Evolutionary conservation across 2,888 invertebrate species (phyloP).

Genomic region (Ferrisia virgata): DNA sequence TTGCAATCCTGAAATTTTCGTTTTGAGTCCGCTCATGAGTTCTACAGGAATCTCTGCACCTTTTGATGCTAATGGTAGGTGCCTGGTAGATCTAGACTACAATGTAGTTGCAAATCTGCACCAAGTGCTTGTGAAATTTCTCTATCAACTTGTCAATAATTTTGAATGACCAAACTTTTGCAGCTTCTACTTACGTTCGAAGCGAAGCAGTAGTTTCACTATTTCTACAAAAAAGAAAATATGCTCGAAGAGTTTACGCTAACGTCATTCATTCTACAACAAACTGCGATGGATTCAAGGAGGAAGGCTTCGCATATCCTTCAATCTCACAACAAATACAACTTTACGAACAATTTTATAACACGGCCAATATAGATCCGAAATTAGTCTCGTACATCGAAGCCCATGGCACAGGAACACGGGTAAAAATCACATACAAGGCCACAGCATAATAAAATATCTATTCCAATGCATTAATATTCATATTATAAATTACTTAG

Average conservation of each 20-base stretch:
- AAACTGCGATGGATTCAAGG: conserved; percentile 75
- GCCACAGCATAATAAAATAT: no score
- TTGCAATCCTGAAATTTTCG: neutral
- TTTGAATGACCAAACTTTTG: no score
- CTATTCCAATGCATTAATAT: no score
- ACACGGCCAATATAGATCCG: conserved; percentile 54
- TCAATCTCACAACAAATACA: conserved; percentile 56
- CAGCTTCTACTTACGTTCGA: conserved; percentile 55
- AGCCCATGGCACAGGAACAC: conserved; percentile 59
- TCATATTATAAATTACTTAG: conserved; percentile 29
- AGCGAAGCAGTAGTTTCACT: conserved; percentile 55
- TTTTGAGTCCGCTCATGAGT: neutral
- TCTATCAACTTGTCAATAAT: no score
- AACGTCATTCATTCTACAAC: conserved; percentile 72
- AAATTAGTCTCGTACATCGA: conserved; percentile 56
- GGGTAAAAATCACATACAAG: conserved; percentile 44
- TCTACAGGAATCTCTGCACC: neutral
- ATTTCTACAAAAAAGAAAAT: conserved; percentile 53
- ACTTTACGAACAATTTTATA: conserved; percentile 58
- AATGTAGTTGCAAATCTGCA: no score
- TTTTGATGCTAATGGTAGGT: neutral
- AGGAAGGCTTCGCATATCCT: conserved; percentile 67
- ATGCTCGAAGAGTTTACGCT: conserved; percentile 59
- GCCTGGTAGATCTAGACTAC: no score
- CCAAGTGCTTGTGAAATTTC: no score